Base-by-base conservation (phyloP, 2,888 invertebrate species). In the Lithophane ornitopus region DNA sequence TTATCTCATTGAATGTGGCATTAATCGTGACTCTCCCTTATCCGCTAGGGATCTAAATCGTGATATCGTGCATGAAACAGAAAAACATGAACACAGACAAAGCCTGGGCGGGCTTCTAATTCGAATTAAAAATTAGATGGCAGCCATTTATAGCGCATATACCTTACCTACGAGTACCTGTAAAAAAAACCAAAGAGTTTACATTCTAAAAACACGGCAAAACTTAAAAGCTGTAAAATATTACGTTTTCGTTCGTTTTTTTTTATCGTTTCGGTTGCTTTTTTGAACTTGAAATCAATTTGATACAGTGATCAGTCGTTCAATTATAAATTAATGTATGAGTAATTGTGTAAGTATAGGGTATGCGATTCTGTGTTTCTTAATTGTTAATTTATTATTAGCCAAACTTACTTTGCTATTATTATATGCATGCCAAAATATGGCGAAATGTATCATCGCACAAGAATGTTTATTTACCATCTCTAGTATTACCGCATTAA, bases 31-130 rank as follows among this genome's bases (percentile, higher is more conserved):
- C 26, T 61, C 11, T 59, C 61, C 19, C 41, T 65, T 72, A 81
- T 80, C 80, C 28, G n/a, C 9, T 49, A n/a, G 6, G 34, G 54
- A 84, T 84, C 80, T 74, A 61, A 74, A 73, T 81, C 81, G 81
- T 81, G 81, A 80, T 69, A 70, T 69, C 68, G 41, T 73, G 73
- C 44, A 46, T 67, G 12, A 41, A 46, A 58, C 56, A 66, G 52
- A 61, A 84, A 26, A 74, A n/a, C n/a, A n/a, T n/a, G n/a, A n/a
- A n/a, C n/a, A n/a, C 68, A 80, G 63, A 72, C 41, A 58, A 69
- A 62, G 61, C 19, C 9, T 14, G 39, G 44, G 81, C 74, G 63
- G 67, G 34, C 0, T 39, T 52, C 16, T 8, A 22, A 80, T 34
- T 63, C 34, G 3, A 70, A 81, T 74, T 81, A 3, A 61, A 54